A percentile compares a stretch with the other conserved stretches of the same genome.
These are phyloP conservation scores for Peromyscus polionotus DNA, from an alignment of 2,113 vertebrate species.

Conservation along the genomic window DNA sequence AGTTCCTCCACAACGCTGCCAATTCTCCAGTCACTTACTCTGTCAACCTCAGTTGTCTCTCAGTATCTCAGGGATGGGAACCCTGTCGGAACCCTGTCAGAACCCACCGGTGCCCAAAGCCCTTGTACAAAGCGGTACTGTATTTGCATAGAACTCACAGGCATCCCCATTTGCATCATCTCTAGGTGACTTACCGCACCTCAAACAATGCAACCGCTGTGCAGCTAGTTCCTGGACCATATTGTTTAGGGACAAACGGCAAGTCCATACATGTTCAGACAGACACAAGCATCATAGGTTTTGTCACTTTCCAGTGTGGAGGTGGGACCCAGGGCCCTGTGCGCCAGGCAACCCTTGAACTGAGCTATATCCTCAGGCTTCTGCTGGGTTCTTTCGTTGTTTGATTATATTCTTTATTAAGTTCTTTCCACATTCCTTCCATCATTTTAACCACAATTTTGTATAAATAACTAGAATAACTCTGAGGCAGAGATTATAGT, in stretches of 20 bases:
- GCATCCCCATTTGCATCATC: neutral
- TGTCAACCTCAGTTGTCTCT: neutral
- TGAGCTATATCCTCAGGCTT: too few relatives aligned
- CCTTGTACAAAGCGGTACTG: neutral
- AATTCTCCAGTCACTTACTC: neutral
- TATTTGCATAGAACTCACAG: neutral
- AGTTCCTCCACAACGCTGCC: neutral
- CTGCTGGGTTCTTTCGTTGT: too few relatives aligned
- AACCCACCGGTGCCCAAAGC: neutral
- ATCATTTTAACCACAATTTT: too few relatives aligned
- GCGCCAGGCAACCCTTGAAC: too few relatives aligned
- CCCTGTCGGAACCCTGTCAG: neutral
- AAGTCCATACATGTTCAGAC: neutral
- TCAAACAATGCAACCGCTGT: neutral
- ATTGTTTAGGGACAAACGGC: neutral
- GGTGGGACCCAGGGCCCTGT: too few relatives aligned
- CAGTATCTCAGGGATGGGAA: neutral
- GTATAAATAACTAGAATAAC: too few relatives aligned
- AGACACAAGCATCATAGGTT: neutral
- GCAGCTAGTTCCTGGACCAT: neutral
- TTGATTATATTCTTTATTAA: too few relatives aligned
- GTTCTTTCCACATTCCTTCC: too few relatives aligned
- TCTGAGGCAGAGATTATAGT: too few relatives aligned
- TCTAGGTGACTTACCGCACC: neutral
- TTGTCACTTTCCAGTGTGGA: neutral